Evolutionary conservation across 2,888 invertebrate species (phyloP), one percentile per base, ranked within the genome.

Genomic region (Liodrosophila aerea): DNA sequence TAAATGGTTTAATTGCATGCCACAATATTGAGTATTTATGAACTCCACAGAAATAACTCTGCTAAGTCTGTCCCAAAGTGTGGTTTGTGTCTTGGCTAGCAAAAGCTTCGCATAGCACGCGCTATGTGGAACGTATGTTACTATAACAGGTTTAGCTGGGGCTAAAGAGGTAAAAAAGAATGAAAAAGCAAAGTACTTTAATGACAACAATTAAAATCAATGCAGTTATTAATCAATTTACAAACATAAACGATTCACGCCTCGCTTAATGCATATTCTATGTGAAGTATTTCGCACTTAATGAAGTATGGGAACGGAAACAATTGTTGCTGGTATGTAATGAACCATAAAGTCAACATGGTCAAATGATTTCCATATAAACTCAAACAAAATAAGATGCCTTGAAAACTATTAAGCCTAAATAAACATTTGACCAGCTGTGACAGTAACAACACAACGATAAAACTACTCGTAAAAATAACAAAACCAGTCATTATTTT

Each of bases 281-380:
- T n/a, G n/a, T n/a, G n/a, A n/a, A n/a, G n/a, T n/a, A n/a, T n/a
- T n/a, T n/a, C n/a, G n/a, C n/a, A n/a, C n/a, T n/a, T n/a, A n/a
- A n/a, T n/a, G n/a, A n/a, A 7, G 15, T 12, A 7, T 2, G 2
- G 36, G 9, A n/a, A n/a, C n/a, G n/a, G n/a, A n/a, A n/a, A n/a
- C n/a, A n/a, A 22, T 22, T 16, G 8, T 37, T 44, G 15, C 9
- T 56, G 43, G 39, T 64, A n/a, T n/a, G n/a, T 53, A 76, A 68
- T 71, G 71, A 60, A 63, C 45, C 69, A 54, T 41, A 54, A 74
- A 65, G 41, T 56, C 44, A 64, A 65, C 36, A 47, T 51, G 8
- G 2, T 8, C 34, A 15, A 39, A 7, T 56, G 31, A 64, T 46
- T 72, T 49, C 52, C 57, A 62, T 53, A 27, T 16, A 46, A 57